Percentiles rank a stretch among this genome's conserved stretches.
These are phyloP conservation scores for Hestina assimilis DNA, from an alignment of 1,140 invertebrate genomes.

Conservation along the genomic window DNA sequence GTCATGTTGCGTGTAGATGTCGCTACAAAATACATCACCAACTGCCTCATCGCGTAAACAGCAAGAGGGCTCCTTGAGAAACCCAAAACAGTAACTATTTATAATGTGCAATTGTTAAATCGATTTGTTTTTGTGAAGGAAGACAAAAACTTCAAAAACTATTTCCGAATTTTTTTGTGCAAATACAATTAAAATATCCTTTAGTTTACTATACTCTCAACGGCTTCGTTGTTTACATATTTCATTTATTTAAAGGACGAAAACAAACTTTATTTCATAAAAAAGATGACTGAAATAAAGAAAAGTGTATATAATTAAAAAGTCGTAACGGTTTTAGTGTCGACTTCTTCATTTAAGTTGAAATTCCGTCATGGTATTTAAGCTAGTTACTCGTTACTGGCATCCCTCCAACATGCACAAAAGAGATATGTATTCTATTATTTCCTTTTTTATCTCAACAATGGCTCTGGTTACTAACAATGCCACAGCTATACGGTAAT, in stretches of 20 bases:
- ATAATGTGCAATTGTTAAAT: too few relatives aligned
- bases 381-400: slow-evolving; percentile 24
- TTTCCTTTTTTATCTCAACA: slow-evolving; percentile 14
- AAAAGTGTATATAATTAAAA: slow-evolving; percentile 20
- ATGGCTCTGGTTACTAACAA: slow-evolving; percentile 7
- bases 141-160: too few relatives aligned
- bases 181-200: too few relatives aligned
- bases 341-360: slow-evolving; percentile 20
- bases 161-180: too few relatives aligned
- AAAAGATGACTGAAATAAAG: neutral
- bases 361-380: slow-evolving; percentile 26
- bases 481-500: slow-evolving; percentile 8
- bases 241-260: neutral
- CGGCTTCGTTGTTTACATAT: neutral
- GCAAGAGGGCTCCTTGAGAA: too few relatives aligned
- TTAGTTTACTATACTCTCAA: neutral
- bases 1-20: too few relatives aligned
- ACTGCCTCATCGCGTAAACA: too few relatives aligned
- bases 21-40: too few relatives aligned
- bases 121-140: too few relatives aligned
- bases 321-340: slow-evolving; percentile 15
- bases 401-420: slow-evolving; percentile 11
- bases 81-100: too few relatives aligned
- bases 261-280: neutral
- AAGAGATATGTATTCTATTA: slow-evolving; percentile 16